Base-by-base conservation (phyloP, 2,113 vertebrate genomes). In the Erinaceus europaeus region DNA sequence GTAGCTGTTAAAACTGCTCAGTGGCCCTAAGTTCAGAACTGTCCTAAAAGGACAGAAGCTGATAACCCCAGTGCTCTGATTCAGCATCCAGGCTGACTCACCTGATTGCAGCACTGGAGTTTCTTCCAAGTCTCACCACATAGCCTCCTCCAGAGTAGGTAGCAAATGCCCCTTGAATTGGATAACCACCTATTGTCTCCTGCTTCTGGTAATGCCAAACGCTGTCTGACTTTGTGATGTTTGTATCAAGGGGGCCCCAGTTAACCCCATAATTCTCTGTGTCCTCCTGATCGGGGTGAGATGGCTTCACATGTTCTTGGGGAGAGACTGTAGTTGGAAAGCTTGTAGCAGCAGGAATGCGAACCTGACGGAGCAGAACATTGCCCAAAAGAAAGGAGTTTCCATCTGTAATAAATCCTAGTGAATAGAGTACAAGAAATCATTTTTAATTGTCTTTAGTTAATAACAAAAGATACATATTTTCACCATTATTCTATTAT, bases 371-470 rank as follows among this genome's bases (percentile, higher is more conserved):
- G 44, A 97, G 90, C 6, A 95, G 82, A n/a, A 94, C 79, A 6
- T 78, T 95, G 68, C 96, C 96, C 88, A 96, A 27, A 34, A 97
- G 95, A 55, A 94, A 94, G 65, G 92, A 91, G 38, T 94, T 94
- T 11, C 95, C 96, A 32, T 96, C 96, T 5, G 91, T 84, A 73
- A 95, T 85, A 53, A 95, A 90, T 27, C 95, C 96, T 96, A 61
- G n/a, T 5, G 36, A n/a, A 87, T 53, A 86, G 21, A 89, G 34
- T 32, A 65, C 64, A 84, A 46, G 27, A 79, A 50, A 42, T 44
- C 34, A 34, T 20, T 90, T 12, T 38, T 27, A 73, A 73, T 78
- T 1, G 75, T 48, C 32, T 23, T 67, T 44, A 40, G 14, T 77
- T 32, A 59, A 17, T 62, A 72, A 76, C 13, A 27, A 32, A 82